Evolutionary conservation across 2,888 invertebrate species (phyloP).

Genomic region (Tenthredo distinguenda): DNA sequence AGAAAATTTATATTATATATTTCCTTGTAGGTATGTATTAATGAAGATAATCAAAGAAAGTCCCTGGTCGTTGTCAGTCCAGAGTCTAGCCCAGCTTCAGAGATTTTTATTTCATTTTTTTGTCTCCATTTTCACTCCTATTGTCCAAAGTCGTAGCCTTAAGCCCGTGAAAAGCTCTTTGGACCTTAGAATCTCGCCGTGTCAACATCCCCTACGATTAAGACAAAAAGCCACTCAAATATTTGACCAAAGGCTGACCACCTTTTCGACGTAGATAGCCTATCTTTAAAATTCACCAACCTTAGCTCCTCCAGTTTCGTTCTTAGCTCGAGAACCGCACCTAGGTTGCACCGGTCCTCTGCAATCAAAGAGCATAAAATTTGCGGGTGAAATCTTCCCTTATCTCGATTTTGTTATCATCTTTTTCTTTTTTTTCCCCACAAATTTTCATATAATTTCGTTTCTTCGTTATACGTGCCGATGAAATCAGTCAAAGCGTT

Average conservation of each 20-base stretch:
- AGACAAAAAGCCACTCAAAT: slow-evolving; percentile 63
- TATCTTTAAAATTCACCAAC: slow-evolving; percentile 67
- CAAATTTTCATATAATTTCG: neutral
- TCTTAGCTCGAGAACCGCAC: neutral
- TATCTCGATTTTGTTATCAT: neutral
- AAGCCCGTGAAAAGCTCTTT: slow-evolving; percentile 46
- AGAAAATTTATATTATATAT: neutral
- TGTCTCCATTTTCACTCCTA: neutral
- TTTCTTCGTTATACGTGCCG: no score
- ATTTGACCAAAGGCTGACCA: slow-evolving; percentile 63
- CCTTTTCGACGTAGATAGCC: slow-evolving; percentile 61
- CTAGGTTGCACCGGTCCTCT: neutral
- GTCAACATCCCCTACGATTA: slow-evolving; percentile 49
- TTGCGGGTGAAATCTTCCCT: neutral
- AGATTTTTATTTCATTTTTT: neutral
- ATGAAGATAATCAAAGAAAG: slow-evolving; percentile 12
- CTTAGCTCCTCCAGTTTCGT: neutral
- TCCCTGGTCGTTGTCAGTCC: neutral
- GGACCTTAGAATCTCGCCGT: slow-evolving; percentile 35
- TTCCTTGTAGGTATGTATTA: neutral
- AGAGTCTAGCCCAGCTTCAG: neutral
- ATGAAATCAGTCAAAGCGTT: neutral
- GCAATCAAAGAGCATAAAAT: neutral
- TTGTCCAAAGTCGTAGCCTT: slow-evolving; percentile 35
- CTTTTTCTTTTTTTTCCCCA: no score